phyloP scores from a whole-genome alignment of 2,113 vertebrate species.

The Melanerpes formicivorus region DNA sequence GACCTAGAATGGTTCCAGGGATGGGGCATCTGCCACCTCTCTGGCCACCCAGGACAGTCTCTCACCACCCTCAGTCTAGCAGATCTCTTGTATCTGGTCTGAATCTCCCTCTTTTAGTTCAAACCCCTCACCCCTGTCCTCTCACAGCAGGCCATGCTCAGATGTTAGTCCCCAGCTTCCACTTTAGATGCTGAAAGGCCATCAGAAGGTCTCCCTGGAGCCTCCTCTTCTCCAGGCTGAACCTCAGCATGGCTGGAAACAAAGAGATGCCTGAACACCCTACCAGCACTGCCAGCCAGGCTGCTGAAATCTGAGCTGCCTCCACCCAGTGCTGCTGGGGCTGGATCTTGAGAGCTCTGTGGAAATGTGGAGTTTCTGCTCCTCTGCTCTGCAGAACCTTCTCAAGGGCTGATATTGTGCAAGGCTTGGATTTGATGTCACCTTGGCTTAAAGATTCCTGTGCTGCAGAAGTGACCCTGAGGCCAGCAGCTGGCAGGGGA shows the following conservation, averaged over 20 bases:
- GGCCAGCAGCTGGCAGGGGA: neutral
- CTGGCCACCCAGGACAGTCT: too few species aligned
- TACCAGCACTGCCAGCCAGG: neutral
- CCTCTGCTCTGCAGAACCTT: neutral
- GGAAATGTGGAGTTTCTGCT: neutral
- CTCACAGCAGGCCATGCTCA: too few species aligned
- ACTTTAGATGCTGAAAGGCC: too few species aligned
- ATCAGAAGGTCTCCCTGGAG: too few species aligned
- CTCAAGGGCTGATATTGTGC: accelerated
- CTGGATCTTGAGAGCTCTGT: neutral
- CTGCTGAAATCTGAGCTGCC: neutral
- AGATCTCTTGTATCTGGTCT: too few species aligned
- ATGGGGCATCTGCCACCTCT: too few species aligned
- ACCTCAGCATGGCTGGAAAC: neutral
- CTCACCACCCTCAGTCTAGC: too few species aligned
- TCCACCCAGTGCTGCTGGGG: accelerated
- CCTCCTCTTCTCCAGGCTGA: too few species aligned
- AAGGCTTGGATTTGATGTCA: neutral
- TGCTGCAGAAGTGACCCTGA: neutral
- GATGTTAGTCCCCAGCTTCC: too few species aligned
- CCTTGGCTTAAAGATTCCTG: neutral
- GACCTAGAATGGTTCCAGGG: too few species aligned
- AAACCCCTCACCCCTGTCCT: too few species aligned
- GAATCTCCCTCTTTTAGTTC: too few species aligned
- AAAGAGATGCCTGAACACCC: neutral